Evolutionary conservation across 2,113 vertebrate species (phyloP).

Genomic region (Cariama cristata): DNA sequence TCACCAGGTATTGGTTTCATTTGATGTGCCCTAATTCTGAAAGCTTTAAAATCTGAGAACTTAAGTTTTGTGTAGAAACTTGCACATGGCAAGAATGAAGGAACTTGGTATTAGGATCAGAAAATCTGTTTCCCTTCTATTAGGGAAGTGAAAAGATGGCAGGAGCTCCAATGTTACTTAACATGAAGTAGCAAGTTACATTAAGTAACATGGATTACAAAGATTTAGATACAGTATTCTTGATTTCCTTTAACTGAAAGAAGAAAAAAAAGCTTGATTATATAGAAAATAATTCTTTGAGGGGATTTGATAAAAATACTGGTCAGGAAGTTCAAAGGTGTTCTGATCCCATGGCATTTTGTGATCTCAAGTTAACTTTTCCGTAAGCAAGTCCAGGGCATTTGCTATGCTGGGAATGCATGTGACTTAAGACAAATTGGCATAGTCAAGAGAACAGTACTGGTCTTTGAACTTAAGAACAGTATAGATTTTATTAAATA

Average conservation of each 20-base stretch:
- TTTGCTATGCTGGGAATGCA: background rate
- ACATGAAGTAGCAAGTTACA: background rate
- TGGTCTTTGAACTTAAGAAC: background rate
- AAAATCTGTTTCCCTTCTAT: background rate
- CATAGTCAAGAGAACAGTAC: background rate
- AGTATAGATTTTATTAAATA: background rate
- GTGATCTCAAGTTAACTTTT: background rate
- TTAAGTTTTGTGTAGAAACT: background rate
- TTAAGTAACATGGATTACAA: too few relatives aligned
- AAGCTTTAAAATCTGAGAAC: background rate
- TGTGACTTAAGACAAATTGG: background rate
- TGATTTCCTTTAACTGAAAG: background rate
- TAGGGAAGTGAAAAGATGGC: background rate
- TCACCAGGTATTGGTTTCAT: background rate
- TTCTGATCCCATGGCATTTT: background rate
- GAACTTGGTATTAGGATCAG: background rate
- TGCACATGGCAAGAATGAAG: background rate
- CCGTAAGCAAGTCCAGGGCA: background rate
- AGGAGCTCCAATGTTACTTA: background rate
- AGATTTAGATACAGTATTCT: background rate
- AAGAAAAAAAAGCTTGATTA: background rate
- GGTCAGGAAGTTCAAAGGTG: background rate
- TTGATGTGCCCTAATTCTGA: background rate
- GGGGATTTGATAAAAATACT: background rate
- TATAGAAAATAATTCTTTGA: background rate